Conservation (phyloP, 2,113 vertebrate species). For the Thermophis baileyi region DNA sequence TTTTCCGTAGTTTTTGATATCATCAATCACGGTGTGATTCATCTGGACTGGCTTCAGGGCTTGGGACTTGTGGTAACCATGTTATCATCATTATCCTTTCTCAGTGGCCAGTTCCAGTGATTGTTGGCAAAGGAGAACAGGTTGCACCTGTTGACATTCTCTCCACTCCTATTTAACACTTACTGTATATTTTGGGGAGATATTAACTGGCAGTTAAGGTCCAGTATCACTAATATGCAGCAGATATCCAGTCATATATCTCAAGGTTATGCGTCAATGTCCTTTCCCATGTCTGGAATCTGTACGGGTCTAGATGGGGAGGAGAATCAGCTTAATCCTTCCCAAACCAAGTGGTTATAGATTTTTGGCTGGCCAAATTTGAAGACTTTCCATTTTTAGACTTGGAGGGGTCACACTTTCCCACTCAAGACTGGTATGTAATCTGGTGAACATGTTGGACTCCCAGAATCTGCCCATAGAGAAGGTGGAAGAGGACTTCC, state of each 20-base stretch:
- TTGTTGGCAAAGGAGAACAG: background rate
- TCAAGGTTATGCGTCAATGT: background rate
- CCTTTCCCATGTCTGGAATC: background rate
- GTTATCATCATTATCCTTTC: background rate
- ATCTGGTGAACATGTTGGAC: background rate
- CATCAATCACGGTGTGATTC: background rate
- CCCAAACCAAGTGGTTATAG: background rate
- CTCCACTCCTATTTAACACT: background rate
- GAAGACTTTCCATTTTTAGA: background rate
- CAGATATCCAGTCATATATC: background rate
- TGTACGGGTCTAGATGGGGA: background rate
- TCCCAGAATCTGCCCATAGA: background rate
- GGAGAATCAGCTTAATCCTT: background rate
- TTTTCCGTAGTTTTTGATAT: background rate
- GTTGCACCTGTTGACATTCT: background rate
- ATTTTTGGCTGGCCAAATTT: background rate
- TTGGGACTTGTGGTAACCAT: background rate
- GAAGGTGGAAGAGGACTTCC: background rate
- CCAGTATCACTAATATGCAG: background rate
- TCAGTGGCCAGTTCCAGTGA: background rate
- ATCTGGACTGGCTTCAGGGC: background rate
- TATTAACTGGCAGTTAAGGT: background rate
- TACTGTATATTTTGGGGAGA: background rate
- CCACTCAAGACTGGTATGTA: background rate
- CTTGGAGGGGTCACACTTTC: background rate